phyloP scores from a whole-genome alignment of 2,888 invertebrate genomes.

The Drosophila seclusa region DNA sequence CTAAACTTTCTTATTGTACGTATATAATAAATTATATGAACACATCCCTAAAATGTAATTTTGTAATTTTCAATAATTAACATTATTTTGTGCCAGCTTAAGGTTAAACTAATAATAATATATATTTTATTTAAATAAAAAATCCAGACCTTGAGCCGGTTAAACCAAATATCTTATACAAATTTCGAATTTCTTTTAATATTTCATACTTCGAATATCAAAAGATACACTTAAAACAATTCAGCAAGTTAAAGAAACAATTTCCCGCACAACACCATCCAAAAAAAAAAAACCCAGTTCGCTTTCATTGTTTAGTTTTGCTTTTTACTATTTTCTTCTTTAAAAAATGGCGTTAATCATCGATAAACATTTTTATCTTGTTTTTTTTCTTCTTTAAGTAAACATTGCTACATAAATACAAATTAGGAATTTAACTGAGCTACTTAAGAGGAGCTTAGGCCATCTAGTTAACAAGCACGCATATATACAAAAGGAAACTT shows the following conservation, averaged over 20 bases:
- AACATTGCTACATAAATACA: constrained; percentile 69
- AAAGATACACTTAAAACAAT: not conserved
- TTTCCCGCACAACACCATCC: not conserved
- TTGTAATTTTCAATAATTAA: not conserved
- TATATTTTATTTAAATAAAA: not conserved
- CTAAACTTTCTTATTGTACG: constrained; percentile 39
- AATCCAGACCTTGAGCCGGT: not conserved
- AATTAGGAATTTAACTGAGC: constrained; percentile 49
- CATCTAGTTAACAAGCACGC: constrained; percentile 54
- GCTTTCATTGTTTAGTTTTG: constrained; percentile 33
- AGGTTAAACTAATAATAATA: not conserved
- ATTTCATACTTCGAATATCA: not conserved
- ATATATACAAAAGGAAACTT: constrained; percentile 62
- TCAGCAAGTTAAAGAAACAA: not conserved
- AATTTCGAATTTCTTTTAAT: not conserved
- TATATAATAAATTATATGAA: constrained; percentile 65
- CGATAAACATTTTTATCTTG: constrained; percentile 46
- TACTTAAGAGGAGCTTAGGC: constrained; percentile 66
- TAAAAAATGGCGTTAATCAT: constrained; percentile 49
- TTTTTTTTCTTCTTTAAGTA: constrained; percentile 59
- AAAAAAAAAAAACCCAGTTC: not conserved
- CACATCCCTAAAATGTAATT: constrained; percentile 14
- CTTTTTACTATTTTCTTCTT: constrained; percentile 48
- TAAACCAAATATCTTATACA: not conserved
- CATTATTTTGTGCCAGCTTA: not conserved